Base-by-base conservation (phyloP, 2,113 vertebrate genomes). In the Axis porcinus region DNA sequence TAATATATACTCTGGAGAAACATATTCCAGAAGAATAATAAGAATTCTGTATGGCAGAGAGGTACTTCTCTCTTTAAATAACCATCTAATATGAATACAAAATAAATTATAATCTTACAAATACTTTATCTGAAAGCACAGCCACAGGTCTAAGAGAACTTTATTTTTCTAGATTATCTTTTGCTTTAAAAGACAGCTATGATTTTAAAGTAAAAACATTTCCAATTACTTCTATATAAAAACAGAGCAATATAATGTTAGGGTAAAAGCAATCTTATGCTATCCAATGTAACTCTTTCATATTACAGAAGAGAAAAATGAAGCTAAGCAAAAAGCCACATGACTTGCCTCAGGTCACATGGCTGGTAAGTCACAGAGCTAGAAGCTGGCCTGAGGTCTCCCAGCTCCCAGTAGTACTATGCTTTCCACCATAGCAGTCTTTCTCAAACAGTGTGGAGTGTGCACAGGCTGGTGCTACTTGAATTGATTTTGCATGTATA, bases 151-250 rank as follows among this genome's bases (percentile, higher is more conserved):
- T 55, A 60, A 60, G 15, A 90, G 11, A 94, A 90, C 12, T 58
- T 94, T 89, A 40, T 70, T 93, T 83, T 90, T 89, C 40, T 79
- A 83, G 47, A 45, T 70, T 60, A 54, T 89, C 62, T 47, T 58
- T 87, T 96, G 92, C 86, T 25, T 89, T 94, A 62, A 86, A 86
- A 52, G 45, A 91, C 28, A 87, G 4, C 19, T 70, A 57, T 91
- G 40, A 94, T 30, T 91, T 94, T 83, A 86, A 93, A 76, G 64
- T 92, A 95, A 93, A 27, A 79, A 76, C 81, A 33, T 92, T 86
- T 86, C 54, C 40, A 82, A 82, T 2, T 81, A 62, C 10, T 52
- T 88, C 50, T 78, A 78, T 33, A 45, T 70, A 84, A 67, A 95
- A 94, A 95, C 43, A 91, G 36, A 82, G 16, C 27, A 85, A 40